Percentiles rank a stretch among this genome's conserved stretches.
Evolutionary conservation across 2,888 invertebrate species (phyloP).

Genomic region (Tipula confusa): DNA sequence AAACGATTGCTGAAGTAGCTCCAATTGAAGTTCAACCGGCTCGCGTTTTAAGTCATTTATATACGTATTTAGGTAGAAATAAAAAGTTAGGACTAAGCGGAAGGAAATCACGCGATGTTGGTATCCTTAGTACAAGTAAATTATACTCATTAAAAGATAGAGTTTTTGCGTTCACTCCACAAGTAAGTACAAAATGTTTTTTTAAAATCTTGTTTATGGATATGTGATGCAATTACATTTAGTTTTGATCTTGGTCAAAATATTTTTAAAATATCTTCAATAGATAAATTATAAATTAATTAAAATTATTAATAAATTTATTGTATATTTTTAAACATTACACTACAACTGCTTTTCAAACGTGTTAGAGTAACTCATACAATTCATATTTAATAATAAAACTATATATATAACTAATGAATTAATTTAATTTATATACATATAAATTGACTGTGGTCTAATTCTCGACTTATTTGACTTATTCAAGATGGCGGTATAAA

Average conservation of each 20-base stretch:
- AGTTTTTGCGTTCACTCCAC: slow-evolving; percentile 97
- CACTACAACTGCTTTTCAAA: neutral
- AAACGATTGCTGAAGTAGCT: slow-evolving; percentile 89
- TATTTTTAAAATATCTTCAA: neutral
- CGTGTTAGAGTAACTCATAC: neutral
- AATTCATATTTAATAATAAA: neutral
- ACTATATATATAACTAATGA: too few species aligned
- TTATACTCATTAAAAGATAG: slow-evolving; percentile 91
- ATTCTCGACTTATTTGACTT: too few species aligned
- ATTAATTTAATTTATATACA: too few species aligned
- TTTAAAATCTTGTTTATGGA: neutral
- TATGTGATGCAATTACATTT: neutral
- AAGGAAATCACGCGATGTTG: slow-evolving; percentile 91
- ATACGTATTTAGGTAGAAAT: slow-evolving; percentile 91
- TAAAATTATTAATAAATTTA: neutral
- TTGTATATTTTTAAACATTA: neutral
- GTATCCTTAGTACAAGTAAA: slow-evolving; percentile 96
- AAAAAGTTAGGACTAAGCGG: slow-evolving; percentile 92
- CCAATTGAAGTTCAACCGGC: slow-evolving; percentile 98
- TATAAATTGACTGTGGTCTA: too few species aligned
- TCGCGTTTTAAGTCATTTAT: slow-evolving; percentile 89
- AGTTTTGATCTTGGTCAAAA: neutral
- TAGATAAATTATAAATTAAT: neutral
- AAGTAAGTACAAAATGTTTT: slow-evolving; percentile 59
- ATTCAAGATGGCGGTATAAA: too few species aligned